phyloP scores from a whole-genome alignment of 2,888 invertebrate genomes.

The Anodontia alba region DNA sequence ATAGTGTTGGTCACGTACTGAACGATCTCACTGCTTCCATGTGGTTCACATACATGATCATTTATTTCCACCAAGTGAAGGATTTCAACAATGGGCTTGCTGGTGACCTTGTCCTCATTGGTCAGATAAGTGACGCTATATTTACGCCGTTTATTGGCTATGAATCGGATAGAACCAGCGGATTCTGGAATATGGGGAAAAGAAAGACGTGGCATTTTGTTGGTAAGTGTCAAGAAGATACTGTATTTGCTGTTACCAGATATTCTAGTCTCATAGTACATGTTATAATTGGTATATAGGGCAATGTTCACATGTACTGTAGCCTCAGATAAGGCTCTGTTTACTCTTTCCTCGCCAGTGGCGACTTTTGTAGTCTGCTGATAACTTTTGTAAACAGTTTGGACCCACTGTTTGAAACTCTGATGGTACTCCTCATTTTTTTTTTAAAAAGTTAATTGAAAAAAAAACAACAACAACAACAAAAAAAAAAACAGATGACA shows the following conservation, averaged over 20 bases:
- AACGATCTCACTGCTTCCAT: slow-evolving; percentile 97
- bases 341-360: no score
- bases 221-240: slow-evolving; percentile 88
- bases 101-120: slow-evolving; percentile 89
- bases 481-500: no score
- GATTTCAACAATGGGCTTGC: slow-evolving; percentile 80
- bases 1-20: slow-evolving; percentile 92
- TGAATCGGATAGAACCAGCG: slow-evolving; percentile 91
- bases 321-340: no score
- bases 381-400: no score
- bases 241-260: no score
- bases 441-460: no score
- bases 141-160: slow-evolving; percentile 95
- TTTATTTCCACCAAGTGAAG: slow-evolving; percentile 90
- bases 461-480: no score
- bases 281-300: no score
- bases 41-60: slow-evolving; percentile 96
- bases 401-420: no score
- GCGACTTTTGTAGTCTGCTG: not conserved
- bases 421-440: no score
- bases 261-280: not conserved
- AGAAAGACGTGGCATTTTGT: slow-evolving; percentile 95
- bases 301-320: no score
- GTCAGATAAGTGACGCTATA: slow-evolving; percentile 92
- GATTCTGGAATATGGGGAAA: slow-evolving; percentile 89